Evolutionary conservation across 2,797 vertebrate species (phyloP).

Genomic region (Capromys pilorides): DNA sequence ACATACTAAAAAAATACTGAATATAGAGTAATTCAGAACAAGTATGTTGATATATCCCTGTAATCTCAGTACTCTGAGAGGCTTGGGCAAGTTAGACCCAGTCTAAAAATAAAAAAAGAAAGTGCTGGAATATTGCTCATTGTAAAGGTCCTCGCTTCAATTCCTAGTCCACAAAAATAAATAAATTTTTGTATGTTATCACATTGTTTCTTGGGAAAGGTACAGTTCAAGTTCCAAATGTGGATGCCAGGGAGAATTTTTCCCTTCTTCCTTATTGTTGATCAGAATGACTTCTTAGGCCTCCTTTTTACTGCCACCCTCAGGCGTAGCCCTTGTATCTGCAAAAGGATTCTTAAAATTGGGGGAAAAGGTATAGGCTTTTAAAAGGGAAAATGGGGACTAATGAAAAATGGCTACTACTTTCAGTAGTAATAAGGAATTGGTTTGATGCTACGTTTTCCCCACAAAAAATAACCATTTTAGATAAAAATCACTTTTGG

Average conservation of each 20-base stretch:
- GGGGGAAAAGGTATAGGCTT: neutral
- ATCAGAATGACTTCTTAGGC: neutral
- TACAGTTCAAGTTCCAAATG: constrained; percentile 23
- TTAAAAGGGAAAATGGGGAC: neutral
- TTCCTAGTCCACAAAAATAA: neutral
- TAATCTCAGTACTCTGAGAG: neutral
- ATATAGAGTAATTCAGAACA: neutral
- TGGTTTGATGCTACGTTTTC: neutral
- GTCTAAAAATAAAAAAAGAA: neutral
- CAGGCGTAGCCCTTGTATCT: neutral
- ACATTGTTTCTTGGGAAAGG: neutral
- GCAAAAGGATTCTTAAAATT: neutral
- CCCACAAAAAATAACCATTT: neutral
- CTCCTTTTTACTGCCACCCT: neutral
- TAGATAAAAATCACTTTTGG: neutral
- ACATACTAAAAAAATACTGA: neutral
- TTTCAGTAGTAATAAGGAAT: neutral
- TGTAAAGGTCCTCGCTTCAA: neutral
- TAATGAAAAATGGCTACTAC: neutral
- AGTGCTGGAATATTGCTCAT: neutral
- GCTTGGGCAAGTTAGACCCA: neutral
- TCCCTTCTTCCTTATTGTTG: neutral
- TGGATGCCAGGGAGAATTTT: neutral
- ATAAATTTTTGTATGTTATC: neutral
- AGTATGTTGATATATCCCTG: neutral